These are phyloP conservation scores for Tillus elongatus DNA, from an alignment of 2,888 invertebrate genomes.

Conservation along the genomic window DNA sequence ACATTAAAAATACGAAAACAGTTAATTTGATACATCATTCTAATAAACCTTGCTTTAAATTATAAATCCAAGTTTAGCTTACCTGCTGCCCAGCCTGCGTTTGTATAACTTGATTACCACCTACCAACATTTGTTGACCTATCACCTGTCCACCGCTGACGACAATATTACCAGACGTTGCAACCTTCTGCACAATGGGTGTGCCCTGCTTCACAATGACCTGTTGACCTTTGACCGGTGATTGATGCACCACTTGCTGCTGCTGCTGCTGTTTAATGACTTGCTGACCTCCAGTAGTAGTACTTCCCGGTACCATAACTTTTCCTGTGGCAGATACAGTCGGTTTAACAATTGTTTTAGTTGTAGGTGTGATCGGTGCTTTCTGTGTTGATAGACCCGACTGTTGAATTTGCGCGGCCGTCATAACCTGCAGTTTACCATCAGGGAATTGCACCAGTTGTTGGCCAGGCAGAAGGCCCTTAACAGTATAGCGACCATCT, in stretches of 20 bases:
- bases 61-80: too few relatives aligned
- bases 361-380: constrained; percentile 35
- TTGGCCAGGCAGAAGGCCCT: constrained; percentile 85
- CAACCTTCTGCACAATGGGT: constrained; percentile 40
- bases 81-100: constrained; percentile 43
- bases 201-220: constrained; percentile 34
- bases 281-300: constrained; percentile 19
- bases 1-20: too few relatives aligned
- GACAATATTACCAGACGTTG: constrained; percentile 34
- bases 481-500: constrained; percentile 85
- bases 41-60: too few relatives aligned
- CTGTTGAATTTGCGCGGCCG: constrained; percentile 50
- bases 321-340: constrained; percentile 29
- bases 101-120: constrained; percentile 37
- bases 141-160: constrained; percentile 39
- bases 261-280: constrained; percentile 24
- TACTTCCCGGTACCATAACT: constrained; percentile 24
- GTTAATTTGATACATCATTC: too few relatives aligned
- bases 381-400: constrained; percentile 39
- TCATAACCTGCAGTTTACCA: constrained; percentile 81
- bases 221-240: constrained; percentile 34
- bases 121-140: constrained; percentile 34
- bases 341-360: constrained; percentile 30
- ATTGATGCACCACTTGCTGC: constrained; percentile 30
- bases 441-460: constrained; percentile 89